Percentiles rank a stretch among this genome's conserved stretches.
These are phyloP conservation scores for Zingel zingel DNA, from an alignment of 2,113 vertebrate species.

Conservation along the genomic window DNA sequence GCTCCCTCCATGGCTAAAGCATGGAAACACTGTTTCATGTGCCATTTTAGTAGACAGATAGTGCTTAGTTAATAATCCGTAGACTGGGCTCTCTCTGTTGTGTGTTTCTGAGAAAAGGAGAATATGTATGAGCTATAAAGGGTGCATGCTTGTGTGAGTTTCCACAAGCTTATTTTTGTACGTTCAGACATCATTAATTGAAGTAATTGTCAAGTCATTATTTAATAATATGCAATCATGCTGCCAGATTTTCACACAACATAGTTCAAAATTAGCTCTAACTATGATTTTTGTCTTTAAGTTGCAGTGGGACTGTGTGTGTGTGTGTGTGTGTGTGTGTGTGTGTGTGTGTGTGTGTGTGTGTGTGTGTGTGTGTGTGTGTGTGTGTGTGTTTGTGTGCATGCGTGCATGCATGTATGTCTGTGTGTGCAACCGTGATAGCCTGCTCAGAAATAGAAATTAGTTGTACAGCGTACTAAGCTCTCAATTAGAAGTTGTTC, in stretches of 20 bases:
- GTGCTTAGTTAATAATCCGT: slow-evolving; percentile 1
- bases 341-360: slow-evolving; percentile 5
- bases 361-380: slow-evolving; percentile 13
- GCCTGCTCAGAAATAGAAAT: slow-evolving; percentile 16
- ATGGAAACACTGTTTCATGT: neutral
- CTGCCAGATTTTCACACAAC: slow-evolving; percentile 5
- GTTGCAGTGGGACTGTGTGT: neutral
- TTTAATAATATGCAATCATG: slow-evolving; percentile 36
- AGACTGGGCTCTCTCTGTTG: neutral
- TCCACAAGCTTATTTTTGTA: neutral
- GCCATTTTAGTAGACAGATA: slow-evolving; percentile 6
- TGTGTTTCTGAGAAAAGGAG: neutral
- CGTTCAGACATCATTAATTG: slow-evolving; percentile 7
- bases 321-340: neutral
- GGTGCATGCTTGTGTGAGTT: neutral
- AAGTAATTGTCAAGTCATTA: slow-evolving; percentile 17
- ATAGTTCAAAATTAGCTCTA: neutral
- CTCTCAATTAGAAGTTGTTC: slow-evolving; percentile 37
- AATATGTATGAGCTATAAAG: neutral
- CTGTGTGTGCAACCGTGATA: neutral
- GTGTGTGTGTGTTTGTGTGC: neutral
- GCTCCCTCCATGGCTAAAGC: neutral
- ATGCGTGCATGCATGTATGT: too few species aligned
- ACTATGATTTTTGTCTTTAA: slow-evolving; percentile 3
- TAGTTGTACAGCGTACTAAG: slow-evolving; percentile 10